These are phyloP conservation scores for Labia minor DNA, from an alignment of 2,888 invertebrate species.

Conservation along the genomic window DNA sequence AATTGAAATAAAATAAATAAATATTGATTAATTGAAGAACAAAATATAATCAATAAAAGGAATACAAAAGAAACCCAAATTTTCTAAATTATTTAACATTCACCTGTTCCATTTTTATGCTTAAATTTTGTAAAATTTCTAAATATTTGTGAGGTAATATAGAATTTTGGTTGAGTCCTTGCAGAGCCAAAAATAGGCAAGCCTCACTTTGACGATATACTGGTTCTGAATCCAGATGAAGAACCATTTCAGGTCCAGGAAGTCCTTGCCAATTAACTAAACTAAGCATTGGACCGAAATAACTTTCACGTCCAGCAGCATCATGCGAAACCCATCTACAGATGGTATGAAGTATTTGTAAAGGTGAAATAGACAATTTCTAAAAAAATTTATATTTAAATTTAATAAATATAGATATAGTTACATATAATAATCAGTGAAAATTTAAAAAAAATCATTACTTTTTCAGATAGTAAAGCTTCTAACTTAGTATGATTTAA, in stretches of 20 bases:
- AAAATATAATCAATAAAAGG: too few species aligned
- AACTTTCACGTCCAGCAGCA: conserved; percentile 40
- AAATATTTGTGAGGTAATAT: conserved; percentile 42
- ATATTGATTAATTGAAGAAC: too few species aligned
- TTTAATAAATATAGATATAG: conserved; percentile 37
- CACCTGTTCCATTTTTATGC: conserved; percentile 40
- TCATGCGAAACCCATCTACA: conserved; percentile 44
- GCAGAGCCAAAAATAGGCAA: conserved; percentile 45
- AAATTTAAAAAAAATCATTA: conserved; percentile 26
- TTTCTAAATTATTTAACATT: too few species aligned
- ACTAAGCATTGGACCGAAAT: conserved; percentile 43
- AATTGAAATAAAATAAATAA: too few species aligned
- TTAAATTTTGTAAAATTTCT: conserved; percentile 39
- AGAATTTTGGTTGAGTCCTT: conserved; percentile 41
- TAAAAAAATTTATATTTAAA: conserved; percentile 29
- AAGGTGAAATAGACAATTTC: neutral
- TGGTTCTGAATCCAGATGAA: conserved; percentile 46
- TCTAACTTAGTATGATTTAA: conserved; percentile 40
- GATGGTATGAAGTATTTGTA: conserved; percentile 15
- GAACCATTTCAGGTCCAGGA: conserved; percentile 40
- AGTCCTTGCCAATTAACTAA: conserved; percentile 40
- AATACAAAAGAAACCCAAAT: too few species aligned
- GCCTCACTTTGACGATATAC: conserved; percentile 47
- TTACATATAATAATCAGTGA: conserved; percentile 32
- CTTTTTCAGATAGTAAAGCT: conserved; percentile 44